Evolutionary conservation across 2,797 vertebrate species (phyloP).

Genomic region (Neostethus bicornis): DNA sequence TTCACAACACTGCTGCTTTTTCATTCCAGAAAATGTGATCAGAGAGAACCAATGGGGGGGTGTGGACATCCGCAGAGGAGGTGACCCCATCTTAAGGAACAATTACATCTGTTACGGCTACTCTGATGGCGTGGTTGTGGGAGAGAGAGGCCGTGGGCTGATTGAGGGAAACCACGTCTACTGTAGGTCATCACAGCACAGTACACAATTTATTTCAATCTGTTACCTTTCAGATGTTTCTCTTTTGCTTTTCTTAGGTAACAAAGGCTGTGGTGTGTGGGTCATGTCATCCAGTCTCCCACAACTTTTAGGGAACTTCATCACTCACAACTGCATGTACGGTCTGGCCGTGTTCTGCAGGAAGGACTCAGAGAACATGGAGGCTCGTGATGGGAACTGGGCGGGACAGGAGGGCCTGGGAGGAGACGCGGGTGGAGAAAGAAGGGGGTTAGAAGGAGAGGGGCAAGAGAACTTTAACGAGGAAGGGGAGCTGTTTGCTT

Average conservation of each 20-base stretch:
- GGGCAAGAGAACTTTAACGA: conserved; percentile 87
- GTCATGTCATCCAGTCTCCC: conserved; percentile 92
- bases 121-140: conserved; percentile 90
- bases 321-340: conserved; percentile 90
- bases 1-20: no score
- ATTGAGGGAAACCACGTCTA: conserved; percentile 92
- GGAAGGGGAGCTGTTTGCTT: conserved; percentile 85
- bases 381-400: conserved; percentile 76
- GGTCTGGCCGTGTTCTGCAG: conserved; percentile 90
- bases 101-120: conserved; percentile 92
- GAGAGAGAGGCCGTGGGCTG: conserved; percentile 87
- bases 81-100: conserved; percentile 86
- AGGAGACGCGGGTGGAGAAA: conserved; percentile 65
- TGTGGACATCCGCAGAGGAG: conserved; percentile 89
- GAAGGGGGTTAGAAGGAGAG: conserved; percentile 73
- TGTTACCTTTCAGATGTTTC: background rate
- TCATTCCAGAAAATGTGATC: conserved; percentile 87
- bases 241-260: conserved; percentile 76
- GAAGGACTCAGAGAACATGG: conserved; percentile 81
- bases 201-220: background rate
- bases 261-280: conserved; percentile 92
- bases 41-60: conserved; percentile 94
- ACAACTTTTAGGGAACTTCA: conserved; percentile 86
- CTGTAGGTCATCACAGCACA: conserved; percentile 71
- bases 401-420: conserved; percentile 75